Evolutionary conservation across 2,888 invertebrate species (phyloP).

Genomic region (Celastrina argiolus): DNA sequence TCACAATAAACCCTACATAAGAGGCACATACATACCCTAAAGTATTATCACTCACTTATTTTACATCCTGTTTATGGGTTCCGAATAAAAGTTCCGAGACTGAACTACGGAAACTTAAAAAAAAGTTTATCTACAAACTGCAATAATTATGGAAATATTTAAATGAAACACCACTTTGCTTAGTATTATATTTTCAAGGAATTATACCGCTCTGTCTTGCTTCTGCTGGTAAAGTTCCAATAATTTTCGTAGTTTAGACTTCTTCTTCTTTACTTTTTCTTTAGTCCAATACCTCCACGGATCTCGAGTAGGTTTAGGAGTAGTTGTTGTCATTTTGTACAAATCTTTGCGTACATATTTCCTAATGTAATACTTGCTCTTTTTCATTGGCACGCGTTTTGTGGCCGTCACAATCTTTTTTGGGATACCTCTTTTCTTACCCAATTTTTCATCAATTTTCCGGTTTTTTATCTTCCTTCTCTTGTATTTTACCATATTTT

Average conservation of each 20-base stretch:
- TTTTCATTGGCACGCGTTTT: conserved; percentile 30
- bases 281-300: conserved; percentile 28
- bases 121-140: too few species aligned
- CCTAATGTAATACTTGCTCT: conserved; percentile 32
- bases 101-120: too few species aligned
- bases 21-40: too few species aligned
- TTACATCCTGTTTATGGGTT: too few species aligned
- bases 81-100: too few species aligned
- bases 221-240: neutral
- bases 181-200: neutral
- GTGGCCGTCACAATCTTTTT: conserved; percentile 29
- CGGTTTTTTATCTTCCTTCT: conserved; percentile 23
- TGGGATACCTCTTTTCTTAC: conserved; percentile 27
- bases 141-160: too few species aligned
- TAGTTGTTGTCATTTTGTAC: conserved; percentile 29
- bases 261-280: conserved; percentile 27
- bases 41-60: too few species aligned
- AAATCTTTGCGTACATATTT: conserved; percentile 31
- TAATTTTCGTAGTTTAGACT: conserved; percentile 20
- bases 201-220: neutral
- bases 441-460: conserved; percentile 24
- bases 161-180: neutral
- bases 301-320: conserved; percentile 27
- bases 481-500: conserved; percentile 28
- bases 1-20: too few species aligned